Percentiles rank a stretch among this genome's conserved stretches.
Evolutionary conservation across 1,140 invertebrate genomes (phyloP).

Genomic region (Psilanteris sp.): DNA sequence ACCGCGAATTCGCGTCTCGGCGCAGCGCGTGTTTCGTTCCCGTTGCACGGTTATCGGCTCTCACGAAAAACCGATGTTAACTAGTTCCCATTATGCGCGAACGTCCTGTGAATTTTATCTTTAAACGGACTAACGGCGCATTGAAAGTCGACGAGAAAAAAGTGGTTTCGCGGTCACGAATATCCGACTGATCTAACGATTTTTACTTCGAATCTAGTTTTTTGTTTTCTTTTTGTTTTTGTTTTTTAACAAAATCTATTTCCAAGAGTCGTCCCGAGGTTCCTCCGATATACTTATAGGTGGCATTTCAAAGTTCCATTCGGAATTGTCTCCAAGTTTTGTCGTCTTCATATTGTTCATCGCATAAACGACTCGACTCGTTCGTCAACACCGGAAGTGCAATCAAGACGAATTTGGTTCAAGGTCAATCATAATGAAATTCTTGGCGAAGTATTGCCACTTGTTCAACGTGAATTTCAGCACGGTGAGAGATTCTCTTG

Average conservation of each 20-base stretch:
- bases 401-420: constrained; percentile 38
- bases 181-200: too few relatives aligned
- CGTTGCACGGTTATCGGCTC: constrained; percentile 11
- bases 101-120: background rate
- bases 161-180: too few relatives aligned
- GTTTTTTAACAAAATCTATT: too few relatives aligned
- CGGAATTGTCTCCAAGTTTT: too few relatives aligned
- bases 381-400: constrained; percentile 23
- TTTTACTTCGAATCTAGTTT: too few relatives aligned
- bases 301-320: too few relatives aligned
- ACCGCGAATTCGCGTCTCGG: constrained; percentile 11
- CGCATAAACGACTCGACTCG: background rate
- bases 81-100: too few relatives aligned
- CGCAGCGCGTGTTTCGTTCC: constrained; percentile 4
- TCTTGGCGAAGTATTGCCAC: constrained; percentile 75
- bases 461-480: constrained; percentile 73
- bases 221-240: too few relatives aligned
- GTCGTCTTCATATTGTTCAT: constrained; percentile 32
- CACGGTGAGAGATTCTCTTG: constrained; percentile 68
- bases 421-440: constrained; percentile 70
- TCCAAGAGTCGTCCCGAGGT: too few relatives aligned
- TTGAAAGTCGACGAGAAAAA: too few relatives aligned
- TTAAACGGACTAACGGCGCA: too few relatives aligned
- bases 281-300: too few relatives aligned
- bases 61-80: constrained; percentile 25